A percentile compares a stretch with the other conserved stretches of the same genome.
Conservation (phyloP, 2,113 vertebrate genomes). For the Bungarus multicinctus region DNA sequence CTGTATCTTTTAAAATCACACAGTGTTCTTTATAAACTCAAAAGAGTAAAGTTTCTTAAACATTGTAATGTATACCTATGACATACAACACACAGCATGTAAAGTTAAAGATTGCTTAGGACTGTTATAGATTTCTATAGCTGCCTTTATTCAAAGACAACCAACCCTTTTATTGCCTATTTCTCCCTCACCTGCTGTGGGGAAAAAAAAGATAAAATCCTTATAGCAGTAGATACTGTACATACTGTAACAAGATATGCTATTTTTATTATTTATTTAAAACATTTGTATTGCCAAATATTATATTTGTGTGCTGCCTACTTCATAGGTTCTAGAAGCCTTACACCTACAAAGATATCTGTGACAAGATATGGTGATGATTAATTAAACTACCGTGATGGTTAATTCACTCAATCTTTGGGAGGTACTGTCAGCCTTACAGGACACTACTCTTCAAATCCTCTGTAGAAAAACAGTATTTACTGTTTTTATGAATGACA, state of each 20-base stretch:
- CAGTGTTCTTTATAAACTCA: neutral
- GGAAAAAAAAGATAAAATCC: neutral
- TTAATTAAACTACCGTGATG: too few relatives aligned
- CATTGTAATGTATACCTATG: neutral
- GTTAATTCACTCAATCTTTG: too few relatives aligned
- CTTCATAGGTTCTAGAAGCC: too few relatives aligned
- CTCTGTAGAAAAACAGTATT: neutral
- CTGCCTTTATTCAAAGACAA: neutral
- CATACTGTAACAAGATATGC: neutral
- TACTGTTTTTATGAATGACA: neutral
- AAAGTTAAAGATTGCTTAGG: neutral
- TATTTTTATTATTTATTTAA: neutral
- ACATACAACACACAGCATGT: neutral
- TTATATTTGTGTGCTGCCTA: neutral
- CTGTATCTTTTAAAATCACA: neutral
- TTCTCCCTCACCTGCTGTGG: neutral
- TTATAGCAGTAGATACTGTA: neutral
- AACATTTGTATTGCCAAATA: neutral
- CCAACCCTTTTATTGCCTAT: neutral
- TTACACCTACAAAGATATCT: too few relatives aligned
- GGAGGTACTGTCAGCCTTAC: neutral
- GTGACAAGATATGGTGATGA: too few relatives aligned
- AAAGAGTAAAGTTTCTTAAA: neutral
- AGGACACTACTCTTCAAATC: neutral
- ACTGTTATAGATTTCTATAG: neutral